phyloP scores from a whole-genome alignment of 2,797 vertebrate genomes.

The Oreochromis grahami region DNA sequence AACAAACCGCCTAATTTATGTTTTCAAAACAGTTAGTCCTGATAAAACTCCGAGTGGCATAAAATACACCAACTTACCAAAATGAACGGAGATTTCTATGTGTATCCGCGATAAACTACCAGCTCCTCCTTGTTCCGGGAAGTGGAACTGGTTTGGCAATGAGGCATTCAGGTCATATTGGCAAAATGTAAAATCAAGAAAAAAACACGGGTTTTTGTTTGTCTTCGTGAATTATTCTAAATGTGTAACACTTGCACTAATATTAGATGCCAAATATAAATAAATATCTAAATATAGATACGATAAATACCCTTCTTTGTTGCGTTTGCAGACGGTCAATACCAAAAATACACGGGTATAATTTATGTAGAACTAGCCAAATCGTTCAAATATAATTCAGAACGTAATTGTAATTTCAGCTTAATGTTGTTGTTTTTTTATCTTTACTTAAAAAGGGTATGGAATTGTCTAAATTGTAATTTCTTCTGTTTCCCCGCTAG shows the following conservation, averaged over 20 bases:
- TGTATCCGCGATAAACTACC: background rate
- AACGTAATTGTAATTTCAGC: background rate
- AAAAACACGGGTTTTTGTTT: background rate
- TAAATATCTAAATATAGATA: background rate
- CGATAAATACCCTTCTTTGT: background rate
- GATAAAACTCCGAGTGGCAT: background rate
- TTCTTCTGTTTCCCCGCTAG: background rate
- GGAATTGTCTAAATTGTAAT: background rate
- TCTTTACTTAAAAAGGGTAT: background rate
- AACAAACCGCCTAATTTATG: background rate
- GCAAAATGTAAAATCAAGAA: background rate
- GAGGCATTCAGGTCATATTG: background rate
- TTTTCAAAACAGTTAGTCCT: background rate
- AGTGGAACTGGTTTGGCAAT: background rate
- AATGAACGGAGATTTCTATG: background rate
- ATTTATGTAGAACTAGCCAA: background rate
- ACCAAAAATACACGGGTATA: background rate
- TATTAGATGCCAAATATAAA: background rate
- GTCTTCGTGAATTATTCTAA: background rate
- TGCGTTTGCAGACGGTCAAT: background rate
- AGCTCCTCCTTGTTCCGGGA: slow-evolving; percentile 38
- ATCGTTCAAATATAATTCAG: background rate
- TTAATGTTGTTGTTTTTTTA: background rate
- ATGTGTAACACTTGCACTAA: background rate
- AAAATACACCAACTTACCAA: slow-evolving; percentile 35